These are phyloP conservation scores for Actenoides hombroni DNA, from an alignment of 2,113 vertebrate species.

Conservation along the genomic window DNA sequence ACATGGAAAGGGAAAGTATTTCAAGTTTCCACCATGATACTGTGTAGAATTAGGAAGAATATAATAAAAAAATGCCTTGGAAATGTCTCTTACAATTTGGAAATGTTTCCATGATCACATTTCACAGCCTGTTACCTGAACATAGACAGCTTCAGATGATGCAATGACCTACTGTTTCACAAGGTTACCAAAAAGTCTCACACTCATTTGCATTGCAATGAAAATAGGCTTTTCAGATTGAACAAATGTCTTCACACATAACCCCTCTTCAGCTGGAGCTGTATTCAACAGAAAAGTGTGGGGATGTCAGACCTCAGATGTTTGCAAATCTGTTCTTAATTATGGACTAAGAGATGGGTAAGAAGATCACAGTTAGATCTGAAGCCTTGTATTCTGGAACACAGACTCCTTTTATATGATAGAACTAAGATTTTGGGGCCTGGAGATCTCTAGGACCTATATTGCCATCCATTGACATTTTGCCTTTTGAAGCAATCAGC, in stretches of 20 bases:
- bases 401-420: not conserved
- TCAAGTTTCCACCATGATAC: rapidly evolving
- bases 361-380: not conserved
- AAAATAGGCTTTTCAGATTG: not conserved
- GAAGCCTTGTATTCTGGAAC: not conserved
- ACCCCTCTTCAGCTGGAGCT: not conserved
- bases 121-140: not conserved
- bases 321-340: not conserved
- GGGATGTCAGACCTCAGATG: not conserved
- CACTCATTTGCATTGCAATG: not conserved
- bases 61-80: not conserved
- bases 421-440: not conserved
- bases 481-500: not conserved
- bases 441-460: not conserved
- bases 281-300: not conserved
- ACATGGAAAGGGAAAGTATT: not conserved
- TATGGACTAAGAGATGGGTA: not conserved
- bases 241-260: not conserved
- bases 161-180: not conserved
- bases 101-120: not conserved
- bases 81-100: not conserved
- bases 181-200: not conserved
- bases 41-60: not conserved
- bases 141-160: not conserved
- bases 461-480: not conserved